Percentiles rank a stretch among this genome's conserved stretches.
Conservation (phyloP, 2,888 invertebrate genomes). For the Amblyjoppa proteus region DNA sequence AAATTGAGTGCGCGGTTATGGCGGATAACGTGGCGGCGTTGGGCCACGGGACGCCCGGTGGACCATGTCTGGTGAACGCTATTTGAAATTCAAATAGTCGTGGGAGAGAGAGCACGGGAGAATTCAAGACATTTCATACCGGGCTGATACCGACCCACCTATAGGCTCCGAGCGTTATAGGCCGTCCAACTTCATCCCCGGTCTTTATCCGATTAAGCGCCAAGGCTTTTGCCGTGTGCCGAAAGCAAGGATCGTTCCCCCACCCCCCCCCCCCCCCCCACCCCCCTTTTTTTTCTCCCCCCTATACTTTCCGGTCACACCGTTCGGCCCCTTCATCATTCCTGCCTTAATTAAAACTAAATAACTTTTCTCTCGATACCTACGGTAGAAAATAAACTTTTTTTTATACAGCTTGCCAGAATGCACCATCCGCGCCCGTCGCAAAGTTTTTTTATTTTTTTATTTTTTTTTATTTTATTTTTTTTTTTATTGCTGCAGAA, state of each 20-base stretch:
- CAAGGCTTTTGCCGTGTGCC: conserved; percentile 35
- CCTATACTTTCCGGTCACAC: conserved; percentile 46
- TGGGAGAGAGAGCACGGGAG: conserved; percentile 64
- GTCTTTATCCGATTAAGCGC: conserved; percentile 60
- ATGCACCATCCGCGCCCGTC: neutral
- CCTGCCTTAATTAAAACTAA: conserved; percentile 54
- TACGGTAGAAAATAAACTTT: neutral
- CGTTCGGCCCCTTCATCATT: conserved; percentile 30
- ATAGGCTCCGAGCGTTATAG: conserved; percentile 34
- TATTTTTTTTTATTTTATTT: neutral
- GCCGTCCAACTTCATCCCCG: conserved; percentile 21
- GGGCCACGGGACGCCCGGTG: conserved; percentile 27
- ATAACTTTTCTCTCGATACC: conserved; percentile 30
- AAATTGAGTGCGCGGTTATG: conserved; percentile 77
- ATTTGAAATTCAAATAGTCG: conserved; percentile 72
- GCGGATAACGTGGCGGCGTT: conserved; percentile 55
- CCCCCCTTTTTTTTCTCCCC: neutral
- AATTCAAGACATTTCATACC: conserved; percentile 77
- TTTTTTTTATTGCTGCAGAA: neutral
- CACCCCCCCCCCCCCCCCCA: too few relatives aligned
- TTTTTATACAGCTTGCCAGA: neutral
- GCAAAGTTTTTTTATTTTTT: neutral
- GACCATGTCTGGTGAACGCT: conserved; percentile 49
- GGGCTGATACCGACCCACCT: conserved; percentile 70
- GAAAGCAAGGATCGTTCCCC: conserved; percentile 40